These are phyloP conservation scores for Papilio polyxenes DNA, from an alignment of 1,140 invertebrate species.

Conservation along the genomic window DNA sequence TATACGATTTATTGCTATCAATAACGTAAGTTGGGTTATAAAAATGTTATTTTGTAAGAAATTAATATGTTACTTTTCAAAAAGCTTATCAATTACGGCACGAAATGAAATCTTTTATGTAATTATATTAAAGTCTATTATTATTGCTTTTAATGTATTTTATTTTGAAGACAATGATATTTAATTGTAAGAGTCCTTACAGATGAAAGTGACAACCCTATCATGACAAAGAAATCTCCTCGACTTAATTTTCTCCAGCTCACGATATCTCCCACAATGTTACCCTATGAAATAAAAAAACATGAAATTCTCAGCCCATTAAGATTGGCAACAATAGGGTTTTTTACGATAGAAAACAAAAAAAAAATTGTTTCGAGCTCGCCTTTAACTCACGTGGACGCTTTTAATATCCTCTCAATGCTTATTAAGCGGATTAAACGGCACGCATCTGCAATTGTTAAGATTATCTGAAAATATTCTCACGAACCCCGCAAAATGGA, in stretches of 20 bases:
- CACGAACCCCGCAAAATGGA: constrained; percentile 53
- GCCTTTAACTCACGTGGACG: constrained; percentile 42
- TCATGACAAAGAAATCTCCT: background rate
- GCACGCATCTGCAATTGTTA: constrained; percentile 51
- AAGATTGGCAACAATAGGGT: constrained; percentile 18
- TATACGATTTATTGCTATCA: constrained; percentile 15
- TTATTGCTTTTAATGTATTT: background rate
- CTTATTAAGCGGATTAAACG: constrained; percentile 70
- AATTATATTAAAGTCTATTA: background rate
- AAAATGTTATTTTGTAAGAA: constrained; percentile 2
- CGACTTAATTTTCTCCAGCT: constrained; percentile 64
- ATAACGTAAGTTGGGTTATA: background rate
- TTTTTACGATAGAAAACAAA: constrained; percentile 28
- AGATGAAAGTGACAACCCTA: background rate
- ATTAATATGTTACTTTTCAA: constrained; percentile 11
- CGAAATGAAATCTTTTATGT: background rate
- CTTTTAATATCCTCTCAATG: constrained; percentile 46
- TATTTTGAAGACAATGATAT: constrained; percentile 16
- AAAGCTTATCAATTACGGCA: background rate
- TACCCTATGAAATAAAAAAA: constrained; percentile 52
- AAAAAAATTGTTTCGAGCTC: constrained; percentile 40
- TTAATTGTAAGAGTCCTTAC: background rate
- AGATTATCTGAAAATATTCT: constrained; percentile 59
- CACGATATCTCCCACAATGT: constrained; percentile 62
- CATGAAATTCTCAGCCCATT: background rate